These are phyloP conservation scores for Nebria salina DNA, from an alignment of 2,888 invertebrate genomes.

Conservation along the genomic window DNA sequence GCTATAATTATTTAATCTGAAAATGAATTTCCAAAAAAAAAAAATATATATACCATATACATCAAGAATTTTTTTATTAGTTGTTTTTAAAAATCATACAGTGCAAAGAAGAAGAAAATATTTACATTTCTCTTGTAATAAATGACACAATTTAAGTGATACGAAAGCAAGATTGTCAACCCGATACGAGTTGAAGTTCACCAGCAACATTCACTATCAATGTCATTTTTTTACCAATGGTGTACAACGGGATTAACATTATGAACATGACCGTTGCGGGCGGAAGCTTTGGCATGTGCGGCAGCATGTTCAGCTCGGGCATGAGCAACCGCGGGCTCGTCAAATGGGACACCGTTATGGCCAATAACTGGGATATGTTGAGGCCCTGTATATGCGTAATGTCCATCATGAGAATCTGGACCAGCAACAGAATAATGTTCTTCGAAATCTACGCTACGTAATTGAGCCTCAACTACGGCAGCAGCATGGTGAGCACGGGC, in stretches of 20 bases:
- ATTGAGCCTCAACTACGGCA: slow-evolving; percentile 52
- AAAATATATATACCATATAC: no score
- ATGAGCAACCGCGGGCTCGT: slow-evolving; percentile 70
- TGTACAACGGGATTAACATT: slow-evolving; percentile 29
- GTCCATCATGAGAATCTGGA: slow-evolving; percentile 32
- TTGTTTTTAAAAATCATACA: no score
- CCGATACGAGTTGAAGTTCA: neutral
- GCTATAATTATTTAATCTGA: no score
- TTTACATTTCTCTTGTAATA: no score
- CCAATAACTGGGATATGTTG: slow-evolving; percentile 55
- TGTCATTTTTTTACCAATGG: neutral
- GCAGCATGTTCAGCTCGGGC: slow-evolving; percentile 70
- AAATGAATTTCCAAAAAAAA: no score
- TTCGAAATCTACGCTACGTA: slow-evolving; percentile 59
- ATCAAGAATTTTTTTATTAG: no score
- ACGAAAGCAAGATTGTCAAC: neutral
- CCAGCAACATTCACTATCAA: neutral
- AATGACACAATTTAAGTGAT: no score
- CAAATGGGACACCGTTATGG: slow-evolving; percentile 67
- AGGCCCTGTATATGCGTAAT: slow-evolving; percentile 42
- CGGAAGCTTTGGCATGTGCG: slow-evolving; percentile 64
- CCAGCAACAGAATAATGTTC: slow-evolving; percentile 47
- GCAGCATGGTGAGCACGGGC: slow-evolving; percentile 41
- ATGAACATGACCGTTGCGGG: slow-evolving; percentile 34
- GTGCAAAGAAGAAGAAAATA: no score